Evolutionary conservation across 92 coral and sea anemone genomes (phyloP), one percentile per base, ranked within the genome.

Genomic region (Bergia sp.): DNA sequence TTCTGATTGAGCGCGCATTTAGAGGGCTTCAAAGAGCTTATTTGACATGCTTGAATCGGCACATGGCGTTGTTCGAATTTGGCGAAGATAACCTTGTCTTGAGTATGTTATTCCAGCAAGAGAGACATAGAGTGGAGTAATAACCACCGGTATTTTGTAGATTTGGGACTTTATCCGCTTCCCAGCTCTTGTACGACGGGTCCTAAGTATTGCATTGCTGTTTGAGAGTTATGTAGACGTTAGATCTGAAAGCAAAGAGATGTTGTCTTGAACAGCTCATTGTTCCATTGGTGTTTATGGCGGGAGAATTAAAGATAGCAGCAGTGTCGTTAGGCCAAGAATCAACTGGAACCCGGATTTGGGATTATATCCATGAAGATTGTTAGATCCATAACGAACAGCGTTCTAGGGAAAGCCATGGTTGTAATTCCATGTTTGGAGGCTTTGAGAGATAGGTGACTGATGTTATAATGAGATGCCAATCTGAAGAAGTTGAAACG

Each of bases 141-240:
- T n/a, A 12, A 42, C 23, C 38, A 21, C 36, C 6, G 55, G 58
- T 82, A 82, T 82, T 61, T 50, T 82, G 55, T 61, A 73, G 21
- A 18, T 82, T 39, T 61, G 37, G 7, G 75, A 65, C 37, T 50
- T 82, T 61, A 45, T 41, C 36, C 7, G 36, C 55, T 64, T 64
- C n/a, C 87, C 87, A 82, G 77, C 87, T 73, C 57, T 82, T 3
- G 53, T 82, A 37, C 87, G 57, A n/a, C 87, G 77, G 18, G 87
- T 82, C 29, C 44, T 82, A n/a, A 82, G 37, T 37, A 82, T 82
- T 64, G 38, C 87, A 53, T 29, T 82, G 21, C 5, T 61, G 16
- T 50, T 82, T 82, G 29, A 82, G 49, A 21, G 55, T 39, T 5
- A 82, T 21, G 23, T 38, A 82, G 18, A 82, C 73, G 47, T 29